Conservation (phyloP, 1,140 invertebrate species). For the Bombus turneri region DNA sequence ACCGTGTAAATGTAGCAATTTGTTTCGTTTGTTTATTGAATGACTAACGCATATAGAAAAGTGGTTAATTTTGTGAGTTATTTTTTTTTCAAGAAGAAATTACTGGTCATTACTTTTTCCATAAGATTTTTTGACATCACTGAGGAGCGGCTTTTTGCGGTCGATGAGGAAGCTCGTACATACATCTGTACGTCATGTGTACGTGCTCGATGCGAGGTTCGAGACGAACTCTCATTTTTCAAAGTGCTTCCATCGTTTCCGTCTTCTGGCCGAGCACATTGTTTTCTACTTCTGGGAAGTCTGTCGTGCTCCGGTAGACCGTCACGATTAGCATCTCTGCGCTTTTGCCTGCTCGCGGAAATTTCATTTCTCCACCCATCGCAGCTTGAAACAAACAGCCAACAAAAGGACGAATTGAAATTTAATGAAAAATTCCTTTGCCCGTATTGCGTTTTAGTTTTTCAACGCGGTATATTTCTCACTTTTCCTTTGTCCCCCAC, state of each 20-base stretch:
- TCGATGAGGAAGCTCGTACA: too few relatives aligned
- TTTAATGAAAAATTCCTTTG: constrained; percentile 12
- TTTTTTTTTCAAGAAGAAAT: background rate
- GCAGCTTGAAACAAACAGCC: background rate
- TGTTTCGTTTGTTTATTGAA: too few relatives aligned
- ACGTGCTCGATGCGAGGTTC: constrained; percentile 6
- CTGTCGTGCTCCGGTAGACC: constrained; percentile 1
- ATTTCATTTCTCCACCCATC: background rate
- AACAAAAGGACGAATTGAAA: background rate
- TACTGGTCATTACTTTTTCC: background rate
- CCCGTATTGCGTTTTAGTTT: background rate
- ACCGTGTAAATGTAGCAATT: too few relatives aligned
- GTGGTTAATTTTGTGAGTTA: too few relatives aligned
- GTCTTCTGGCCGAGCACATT: background rate
- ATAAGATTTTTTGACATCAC: background rate
- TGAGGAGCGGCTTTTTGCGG: too few relatives aligned
- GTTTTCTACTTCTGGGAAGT: constrained; percentile 2
- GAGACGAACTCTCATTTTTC: constrained; percentile 38
- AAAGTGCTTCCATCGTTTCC: constrained; percentile 30
- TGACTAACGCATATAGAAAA: too few relatives aligned
- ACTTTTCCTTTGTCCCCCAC: background rate
- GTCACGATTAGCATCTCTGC: background rate
- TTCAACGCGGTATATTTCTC: background rate
- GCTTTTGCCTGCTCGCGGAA: background rate
- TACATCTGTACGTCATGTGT: background rate